Percentiles rank a stretch among this genome's conserved stretches.
phyloP scores from a whole-genome alignment of 2,113 vertebrate genomes.

The Saccopteryx bilineata region DNA sequence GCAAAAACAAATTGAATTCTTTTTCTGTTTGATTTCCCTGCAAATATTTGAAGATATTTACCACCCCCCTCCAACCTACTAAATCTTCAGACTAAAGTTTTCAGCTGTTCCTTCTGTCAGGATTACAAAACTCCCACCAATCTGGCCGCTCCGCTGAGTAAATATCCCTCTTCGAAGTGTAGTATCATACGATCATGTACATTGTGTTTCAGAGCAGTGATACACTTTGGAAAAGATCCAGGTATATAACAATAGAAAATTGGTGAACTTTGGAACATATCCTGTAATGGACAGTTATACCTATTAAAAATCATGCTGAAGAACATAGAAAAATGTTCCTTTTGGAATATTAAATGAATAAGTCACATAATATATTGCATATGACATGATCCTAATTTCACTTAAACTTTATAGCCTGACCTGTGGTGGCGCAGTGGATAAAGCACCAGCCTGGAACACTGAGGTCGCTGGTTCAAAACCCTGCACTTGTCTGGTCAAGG shows the following conservation, averaged over 20 bases:
- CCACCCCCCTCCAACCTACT: neutral
- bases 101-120: neutral
- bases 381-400: neutral
- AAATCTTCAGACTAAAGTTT: slow-evolving; percentile 43
- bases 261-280: neutral
- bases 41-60: slow-evolving; percentile 70
- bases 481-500: too few species aligned
- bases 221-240: neutral
- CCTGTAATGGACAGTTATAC: neutral
- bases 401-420: neutral
- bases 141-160: neutral
- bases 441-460: too few species aligned
- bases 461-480: too few species aligned
- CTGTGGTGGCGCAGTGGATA: too few species aligned
- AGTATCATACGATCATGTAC: neutral
- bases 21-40: slow-evolving; percentile 59
- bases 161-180: neutral
- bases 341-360: neutral
- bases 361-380: neutral
- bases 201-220: neutral
- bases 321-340: neutral
- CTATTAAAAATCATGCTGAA: slow-evolving; percentile 2
- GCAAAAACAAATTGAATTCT: slow-evolving; percentile 56
- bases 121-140: neutral
- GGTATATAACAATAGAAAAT: neutral